These are phyloP conservation scores for Apis mellifera DNA, from an alignment of 1,140 invertebrate genomes.

Conservation along the genomic window DNA sequence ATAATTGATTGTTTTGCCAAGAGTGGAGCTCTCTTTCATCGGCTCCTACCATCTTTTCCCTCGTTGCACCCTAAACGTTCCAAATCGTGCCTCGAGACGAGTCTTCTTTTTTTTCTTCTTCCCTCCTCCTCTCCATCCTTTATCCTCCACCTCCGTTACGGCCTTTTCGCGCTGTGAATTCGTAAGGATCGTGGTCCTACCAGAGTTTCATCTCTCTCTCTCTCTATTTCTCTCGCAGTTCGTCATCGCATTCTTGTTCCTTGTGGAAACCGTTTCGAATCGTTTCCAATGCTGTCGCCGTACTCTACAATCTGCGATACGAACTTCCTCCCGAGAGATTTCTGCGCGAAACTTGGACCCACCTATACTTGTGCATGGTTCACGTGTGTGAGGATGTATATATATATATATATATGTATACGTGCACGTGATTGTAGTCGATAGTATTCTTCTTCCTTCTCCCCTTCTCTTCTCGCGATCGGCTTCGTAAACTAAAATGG, in stretches of 20 bases:
- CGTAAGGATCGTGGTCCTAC: not conserved
- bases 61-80: conserved; percentile 10
- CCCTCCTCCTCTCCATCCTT: not conserved
- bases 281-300: conserved; percentile 2
- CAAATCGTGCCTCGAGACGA: conserved; percentile 18
- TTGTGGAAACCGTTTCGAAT: not conserved
- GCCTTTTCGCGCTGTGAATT: not conserved
- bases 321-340: conserved; percentile 26
- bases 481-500: conserved; percentile 14
- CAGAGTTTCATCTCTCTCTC: not conserved
- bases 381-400: not conserved
- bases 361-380: not conserved
- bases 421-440: not conserved
- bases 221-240: not conserved
- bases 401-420: not conserved
- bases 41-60: conserved; percentile 50
- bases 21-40: conserved; percentile 60
- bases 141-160: too few relatives aligned
- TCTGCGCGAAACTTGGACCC: conserved; percentile 4
- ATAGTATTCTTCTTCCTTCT: not conserved
- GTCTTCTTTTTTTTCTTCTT: too few relatives aligned
- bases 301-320: conserved; percentile 24
- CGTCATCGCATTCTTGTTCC: conserved; percentile 13
- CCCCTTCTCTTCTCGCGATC: not conserved
- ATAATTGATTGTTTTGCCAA: conserved; percentile 79